These are phyloP conservation scores for Spialia ferax DNA, from an alignment of 2,888 invertebrate species.

Conservation along the genomic window DNA sequence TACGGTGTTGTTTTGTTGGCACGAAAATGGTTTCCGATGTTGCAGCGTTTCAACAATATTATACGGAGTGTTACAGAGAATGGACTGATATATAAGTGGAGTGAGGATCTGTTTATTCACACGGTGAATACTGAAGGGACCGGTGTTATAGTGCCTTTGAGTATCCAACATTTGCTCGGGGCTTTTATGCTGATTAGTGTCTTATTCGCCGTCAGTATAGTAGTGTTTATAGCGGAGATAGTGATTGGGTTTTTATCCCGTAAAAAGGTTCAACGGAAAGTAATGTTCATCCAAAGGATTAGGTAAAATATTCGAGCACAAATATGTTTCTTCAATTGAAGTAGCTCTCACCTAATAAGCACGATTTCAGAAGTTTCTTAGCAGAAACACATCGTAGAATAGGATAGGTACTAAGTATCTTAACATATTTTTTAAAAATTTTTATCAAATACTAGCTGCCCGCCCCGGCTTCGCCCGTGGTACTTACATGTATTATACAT, in stretches of 20 bases:
- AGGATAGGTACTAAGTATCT: too few species aligned
- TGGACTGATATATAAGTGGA: conserved; percentile 82
- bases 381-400: too few species aligned
- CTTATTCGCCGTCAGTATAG: conserved; percentile 68
- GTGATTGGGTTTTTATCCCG: conserved; percentile 42
- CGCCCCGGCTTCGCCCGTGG: too few species aligned
- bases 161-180: conserved; percentile 75
- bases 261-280: conserved; percentile 14
- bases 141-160: conserved; percentile 67
- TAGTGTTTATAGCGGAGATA: conserved; percentile 72
- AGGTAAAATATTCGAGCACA: neutral
- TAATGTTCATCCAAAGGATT: conserved; percentile 8
- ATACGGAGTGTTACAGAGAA: conserved; percentile 81
- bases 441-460: too few species aligned
- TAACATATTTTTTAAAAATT: too few species aligned
- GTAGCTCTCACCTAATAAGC: neutral
- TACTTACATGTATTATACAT: too few species aligned
- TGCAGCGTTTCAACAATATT: conserved; percentile 74
- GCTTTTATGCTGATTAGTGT: conserved; percentile 80
- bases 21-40: conserved; percentile 79
- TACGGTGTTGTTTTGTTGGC: conserved; percentile 80
- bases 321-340: too few species aligned
- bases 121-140: conserved; percentile 57
- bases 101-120: conserved; percentile 72
- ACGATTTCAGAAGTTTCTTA: neutral